These are phyloP conservation scores for Platorchestia sp. DNA, from an alignment of 1,140 invertebrate species.

Conservation along the genomic window DNA sequence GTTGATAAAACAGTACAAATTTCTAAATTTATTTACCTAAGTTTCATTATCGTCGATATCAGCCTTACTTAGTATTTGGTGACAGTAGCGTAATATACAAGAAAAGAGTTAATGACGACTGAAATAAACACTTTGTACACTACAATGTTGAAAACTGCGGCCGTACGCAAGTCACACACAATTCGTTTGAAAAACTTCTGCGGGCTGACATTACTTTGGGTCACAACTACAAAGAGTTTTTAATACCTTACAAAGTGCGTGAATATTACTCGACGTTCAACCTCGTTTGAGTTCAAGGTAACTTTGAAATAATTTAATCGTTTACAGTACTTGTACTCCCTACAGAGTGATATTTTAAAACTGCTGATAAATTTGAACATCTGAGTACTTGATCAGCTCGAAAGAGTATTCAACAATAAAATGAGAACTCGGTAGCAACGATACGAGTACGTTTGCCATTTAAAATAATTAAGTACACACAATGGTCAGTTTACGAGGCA, in stretches of 20 bases:
- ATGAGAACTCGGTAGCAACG: neutral
- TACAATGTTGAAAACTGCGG: neutral
- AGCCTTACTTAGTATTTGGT: slow-evolving; percentile 40
- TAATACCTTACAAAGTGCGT: neutral
- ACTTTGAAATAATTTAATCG: too few species aligned
- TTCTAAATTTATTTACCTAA: neutral
- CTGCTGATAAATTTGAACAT: neutral
- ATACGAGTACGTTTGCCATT: neutral
- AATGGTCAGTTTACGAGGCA: neutral
- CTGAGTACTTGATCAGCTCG: neutral
- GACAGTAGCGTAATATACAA: slow-evolving; percentile 34
- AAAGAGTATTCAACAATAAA: neutral
- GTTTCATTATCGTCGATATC: neutral
- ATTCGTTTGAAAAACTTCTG: neutral
- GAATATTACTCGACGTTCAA: neutral
- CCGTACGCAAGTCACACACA: neutral
- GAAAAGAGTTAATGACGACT: neutral
- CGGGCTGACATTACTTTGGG: neutral
- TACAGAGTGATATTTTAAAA: neutral
- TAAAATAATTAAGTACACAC: neutral
- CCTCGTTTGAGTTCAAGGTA: too few species aligned
- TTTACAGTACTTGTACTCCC: neutral
- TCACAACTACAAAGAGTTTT: neutral
- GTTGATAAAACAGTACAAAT: neutral
- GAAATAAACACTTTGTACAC: slow-evolving; percentile 26